Percentiles rank a stretch among this genome's conserved stretches.
These are phyloP conservation scores for Poecilus cupreus DNA, from an alignment of 2,888 invertebrate genomes.

Conservation along the genomic window DNA sequence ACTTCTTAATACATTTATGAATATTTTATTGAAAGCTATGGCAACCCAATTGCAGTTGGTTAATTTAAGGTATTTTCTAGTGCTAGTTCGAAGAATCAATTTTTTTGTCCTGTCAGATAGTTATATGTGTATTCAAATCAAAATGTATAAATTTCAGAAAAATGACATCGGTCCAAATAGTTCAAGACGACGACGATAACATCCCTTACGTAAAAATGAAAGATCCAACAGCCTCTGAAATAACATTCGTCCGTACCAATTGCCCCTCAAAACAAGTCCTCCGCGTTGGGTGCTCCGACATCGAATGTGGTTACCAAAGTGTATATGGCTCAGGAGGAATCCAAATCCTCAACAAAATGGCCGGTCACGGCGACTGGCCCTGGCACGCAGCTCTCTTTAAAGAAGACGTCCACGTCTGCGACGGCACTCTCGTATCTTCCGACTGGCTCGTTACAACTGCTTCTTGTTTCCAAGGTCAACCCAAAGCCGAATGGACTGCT, in stretches of 20 bases:
- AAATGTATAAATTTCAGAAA: slow-evolving; percentile 73
- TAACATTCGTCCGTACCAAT: slow-evolving; percentile 85
- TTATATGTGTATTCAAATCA: no score
- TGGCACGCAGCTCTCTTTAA: slow-evolving; percentile 91
- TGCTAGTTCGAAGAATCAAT: no score
- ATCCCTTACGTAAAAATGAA: slow-evolving; percentile 87
- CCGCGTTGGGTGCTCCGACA: slow-evolving; percentile 84
- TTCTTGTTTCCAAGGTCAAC: slow-evolving; percentile 90
- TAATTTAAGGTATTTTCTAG: no score
- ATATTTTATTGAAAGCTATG: no score
- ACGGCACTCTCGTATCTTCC: slow-evolving; percentile 87
- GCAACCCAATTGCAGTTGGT: no score
- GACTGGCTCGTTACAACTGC: slow-evolving; percentile 92
- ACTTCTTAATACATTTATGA: no score
- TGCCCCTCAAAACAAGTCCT: slow-evolving; percentile 87
- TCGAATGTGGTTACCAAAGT: slow-evolving; percentile 73
- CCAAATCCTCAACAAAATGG: slow-evolving; percentile 79
- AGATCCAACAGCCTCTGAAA: slow-evolving; percentile 87
- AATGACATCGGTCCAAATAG: slow-evolving; percentile 81
- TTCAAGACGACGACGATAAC: slow-evolving; percentile 76
- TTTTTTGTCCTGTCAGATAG: no score
- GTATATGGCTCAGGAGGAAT: slow-evolving; percentile 66
- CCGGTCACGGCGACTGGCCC: slow-evolving; percentile 92
- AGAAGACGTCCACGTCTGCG: slow-evolving; percentile 90
- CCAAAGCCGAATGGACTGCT: slow-evolving; percentile 91